A percentile compares a stretch with the other conserved stretches of the same genome.
phyloP scores from a whole-genome alignment of 37 sponge, comb jelly and placozoan species.

The Theonella swinhoei region DNA sequence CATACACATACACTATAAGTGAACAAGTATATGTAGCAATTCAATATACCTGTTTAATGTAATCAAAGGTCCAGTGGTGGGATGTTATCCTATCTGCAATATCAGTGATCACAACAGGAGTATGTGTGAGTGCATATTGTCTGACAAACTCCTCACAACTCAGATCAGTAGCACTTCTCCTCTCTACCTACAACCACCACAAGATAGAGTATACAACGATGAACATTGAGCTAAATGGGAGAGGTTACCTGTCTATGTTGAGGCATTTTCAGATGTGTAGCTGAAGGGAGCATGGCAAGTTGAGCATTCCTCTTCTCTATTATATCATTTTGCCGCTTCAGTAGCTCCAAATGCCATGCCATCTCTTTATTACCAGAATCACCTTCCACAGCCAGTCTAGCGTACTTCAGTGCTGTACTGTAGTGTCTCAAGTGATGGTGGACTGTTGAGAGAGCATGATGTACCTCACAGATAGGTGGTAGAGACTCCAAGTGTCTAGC shows the following conservation, averaged over 20 bases:
- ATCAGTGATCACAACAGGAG: slow-evolving; percentile 76
- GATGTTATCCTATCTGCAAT: slow-evolving; percentile 49
- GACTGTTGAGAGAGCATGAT: not conserved
- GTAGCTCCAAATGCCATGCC: slow-evolving; percentile 14
- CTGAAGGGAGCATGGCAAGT: not conserved
- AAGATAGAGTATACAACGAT: no score
- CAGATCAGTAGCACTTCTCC: slow-evolving; percentile 34
- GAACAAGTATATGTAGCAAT: not conserved
- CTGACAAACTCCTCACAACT: slow-evolving; percentile 44
- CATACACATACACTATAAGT: not conserved
- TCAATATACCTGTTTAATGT: slow-evolving; percentile 50
- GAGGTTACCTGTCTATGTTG: slow-evolving; percentile 15
- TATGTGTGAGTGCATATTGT: slow-evolving; percentile 51
- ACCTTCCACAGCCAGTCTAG: not conserved
- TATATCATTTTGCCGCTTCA: slow-evolving; percentile 18
- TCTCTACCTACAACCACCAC: slow-evolving; percentile 53
- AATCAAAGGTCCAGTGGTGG: slow-evolving; percentile 65
- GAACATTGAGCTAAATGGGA: no score
- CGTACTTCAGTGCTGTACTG: slow-evolving; percentile 11
- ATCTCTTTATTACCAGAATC: slow-evolving; percentile 1
- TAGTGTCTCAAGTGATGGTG: not conserved
- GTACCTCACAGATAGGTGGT: not conserved
- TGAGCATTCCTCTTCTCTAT: not conserved
- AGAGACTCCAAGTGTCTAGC: not conserved
- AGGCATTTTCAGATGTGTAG: not conserved